Percentiles rank a stretch among this genome's conserved stretches.
These are phyloP conservation scores for Arothron firmamentum DNA, from an alignment of 2,113 vertebrate species.

Conservation along the genomic window DNA sequence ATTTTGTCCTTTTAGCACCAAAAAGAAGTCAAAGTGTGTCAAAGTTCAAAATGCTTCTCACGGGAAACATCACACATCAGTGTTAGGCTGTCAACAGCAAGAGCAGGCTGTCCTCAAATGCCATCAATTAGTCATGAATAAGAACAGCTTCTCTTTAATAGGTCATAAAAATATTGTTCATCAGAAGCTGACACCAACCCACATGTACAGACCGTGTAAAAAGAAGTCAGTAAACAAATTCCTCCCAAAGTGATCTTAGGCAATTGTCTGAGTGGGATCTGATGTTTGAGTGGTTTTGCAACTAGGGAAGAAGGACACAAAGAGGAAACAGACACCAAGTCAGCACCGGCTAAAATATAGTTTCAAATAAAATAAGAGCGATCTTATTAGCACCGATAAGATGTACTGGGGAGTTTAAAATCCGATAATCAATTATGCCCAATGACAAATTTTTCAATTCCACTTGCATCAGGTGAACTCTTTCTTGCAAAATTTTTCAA, in stretches of 20 bases:
- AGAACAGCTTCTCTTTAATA: slow-evolving; percentile 37
- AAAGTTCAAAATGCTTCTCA: slow-evolving; percentile 21
- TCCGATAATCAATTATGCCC: slow-evolving; percentile 51
- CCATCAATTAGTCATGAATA: slow-evolving; percentile 17
- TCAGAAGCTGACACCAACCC: slow-evolving; percentile 34
- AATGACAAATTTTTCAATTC: slow-evolving; percentile 43
- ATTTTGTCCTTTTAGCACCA: slow-evolving; percentile 70
- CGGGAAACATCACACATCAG: slow-evolving; percentile 38
- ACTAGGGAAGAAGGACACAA: slow-evolving; percentile 26
- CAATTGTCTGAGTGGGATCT: slow-evolving; percentile 29
- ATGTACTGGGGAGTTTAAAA: slow-evolving; percentile 60
- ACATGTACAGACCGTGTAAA: slow-evolving; percentile 47
- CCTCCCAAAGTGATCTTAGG: slow-evolving; percentile 41
- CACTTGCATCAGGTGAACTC: slow-evolving; percentile 44
- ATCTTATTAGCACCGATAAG: slow-evolving; percentile 69
- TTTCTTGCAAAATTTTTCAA: slow-evolving; percentile 59
- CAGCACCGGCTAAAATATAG: slow-evolving; percentile 28
- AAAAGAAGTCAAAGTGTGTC: slow-evolving; percentile 38
- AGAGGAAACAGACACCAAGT: slow-evolving; percentile 7
- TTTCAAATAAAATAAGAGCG: slow-evolving; percentile 21
- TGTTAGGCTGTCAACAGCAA: slow-evolving; percentile 39
- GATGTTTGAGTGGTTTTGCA: slow-evolving; percentile 53
- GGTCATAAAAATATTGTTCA: slow-evolving; percentile 30
- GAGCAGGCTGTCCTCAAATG: slow-evolving; percentile 41
- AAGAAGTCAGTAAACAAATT: slow-evolving; percentile 55